phyloP scores from a whole-genome alignment of 2,113 vertebrate species.

The human region GRCh38 chr2:133259001-133259500 shows the following conservation, averaged over 20 bases:
- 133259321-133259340: background rate
- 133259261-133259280: background rate
- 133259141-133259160: background rate
- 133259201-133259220: background rate
- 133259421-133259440: background rate
- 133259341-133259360: background rate
- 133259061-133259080: background rate
- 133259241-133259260: background rate
- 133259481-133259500: background rate
- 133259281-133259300: background rate
- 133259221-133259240: background rate
- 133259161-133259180: too few relatives aligned
- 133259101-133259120: background rate
- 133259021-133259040: accelerated
- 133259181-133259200: background rate
- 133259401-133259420: background rate
- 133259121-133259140: background rate
- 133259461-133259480: background rate
- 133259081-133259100: background rate
- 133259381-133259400: background rate
- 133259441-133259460: background rate
- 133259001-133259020: background rate
- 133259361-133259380: background rate
- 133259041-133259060: background rate
- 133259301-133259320: background rate